Base-by-base conservation (phyloP, 1,140 invertebrate species). In the Pseudomyrmex flavicornis region DNA sequence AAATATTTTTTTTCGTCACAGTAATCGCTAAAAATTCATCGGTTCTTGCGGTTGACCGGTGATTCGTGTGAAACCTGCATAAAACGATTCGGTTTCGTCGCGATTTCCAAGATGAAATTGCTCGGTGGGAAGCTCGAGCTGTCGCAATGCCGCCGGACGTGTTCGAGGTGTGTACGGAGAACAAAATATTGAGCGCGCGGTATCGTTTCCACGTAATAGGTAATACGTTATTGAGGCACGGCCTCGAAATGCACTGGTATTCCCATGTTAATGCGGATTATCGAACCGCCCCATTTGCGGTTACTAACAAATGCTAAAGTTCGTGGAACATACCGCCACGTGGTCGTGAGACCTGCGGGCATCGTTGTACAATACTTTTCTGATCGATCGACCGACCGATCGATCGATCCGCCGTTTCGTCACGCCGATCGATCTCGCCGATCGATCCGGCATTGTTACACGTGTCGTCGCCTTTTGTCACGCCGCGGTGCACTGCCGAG, bases 271-370 rank as follows among this genome's bases (percentile, higher is more conserved):
- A 82, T 75, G 48, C 26, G 26, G 61, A 82, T 82, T 82, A 82
- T 82, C 70, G 70, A 54, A 26, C 46, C 59, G 70, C n/a, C 58
- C 68, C 59, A 48, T 44, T 52, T 46, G 69, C 48, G 79, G 58
- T 82, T 80, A 50, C 63, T 69, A 35, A 20, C 82, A 82, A 84
- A 82, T 82, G 63, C 63, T 82, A 84, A 84, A 82, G 83, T 82
- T 82, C 76, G 76, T 79, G 66, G 76, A 72, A 61, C 54, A 70
- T 65, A 80, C 54, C 44, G 56, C 44, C 63, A 63, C 75, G 62
- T 77, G 35, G 83, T 82, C 52, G 65, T 82, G 65, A 62, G 66
- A 80, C 75, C 52, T 17, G 76, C 48, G 75, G 66, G 62, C 65
- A 79, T 82, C 59, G 66, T 69, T 79, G 83, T 66, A 35, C 35